A percentile compares a stretch with the other conserved stretches of the same genome.
Conservation (phyloP, 1,140 invertebrate genomes). For the Papilio glaucus region DNA sequence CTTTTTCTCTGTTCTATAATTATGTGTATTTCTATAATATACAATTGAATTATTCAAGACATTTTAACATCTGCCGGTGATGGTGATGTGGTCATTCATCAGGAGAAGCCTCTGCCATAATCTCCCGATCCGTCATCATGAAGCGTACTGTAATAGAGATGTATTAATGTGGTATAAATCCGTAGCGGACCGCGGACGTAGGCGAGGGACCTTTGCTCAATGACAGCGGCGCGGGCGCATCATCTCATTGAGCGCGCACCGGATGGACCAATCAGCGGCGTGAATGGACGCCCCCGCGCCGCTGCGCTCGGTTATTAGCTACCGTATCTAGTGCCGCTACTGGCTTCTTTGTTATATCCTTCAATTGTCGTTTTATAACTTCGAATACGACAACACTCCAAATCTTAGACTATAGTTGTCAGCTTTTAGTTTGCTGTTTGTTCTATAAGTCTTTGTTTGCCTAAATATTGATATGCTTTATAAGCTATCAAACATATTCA, state of each 20-base stretch:
- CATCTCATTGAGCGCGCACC: conserved; percentile 80
- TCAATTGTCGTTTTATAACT: conserved; percentile 73
- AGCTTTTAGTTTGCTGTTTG: conserved; percentile 10
- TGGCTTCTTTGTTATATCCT: conserved; percentile 72
- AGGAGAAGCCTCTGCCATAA: conserved; percentile 2
- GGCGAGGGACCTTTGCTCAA: conserved; percentile 80
- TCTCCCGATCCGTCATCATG: conserved; percentile 8
- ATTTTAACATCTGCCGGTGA: too few relatives aligned
- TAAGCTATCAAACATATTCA: too few relatives aligned
- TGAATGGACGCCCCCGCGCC: conserved; percentile 80
- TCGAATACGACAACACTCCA: conserved; percentile 58
- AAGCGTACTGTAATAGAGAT: conserved; percentile 42
- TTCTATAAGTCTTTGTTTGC: too few relatives aligned
- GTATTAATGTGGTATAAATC: conserved; percentile 62
- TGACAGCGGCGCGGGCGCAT: conserved; percentile 79
- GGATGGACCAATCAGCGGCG: conserved; percentile 80
- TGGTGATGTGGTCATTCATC: conserved; percentile 4
- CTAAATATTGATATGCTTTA: too few relatives aligned
- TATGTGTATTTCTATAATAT: too few relatives aligned
- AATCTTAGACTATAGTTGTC: conserved; percentile 38
- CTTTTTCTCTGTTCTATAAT: too few relatives aligned
- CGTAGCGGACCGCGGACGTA: conserved; percentile 70
- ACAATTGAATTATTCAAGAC: too few relatives aligned
- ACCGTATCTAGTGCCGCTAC: conserved; percentile 69
- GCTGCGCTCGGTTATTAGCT: conserved; percentile 69